A percentile compares a stretch with the other conserved stretches of the same genome.
These are phyloP conservation scores for Apis cerana DNA, from an alignment of 1,140 invertebrate species.

Conservation along the genomic window DNA sequence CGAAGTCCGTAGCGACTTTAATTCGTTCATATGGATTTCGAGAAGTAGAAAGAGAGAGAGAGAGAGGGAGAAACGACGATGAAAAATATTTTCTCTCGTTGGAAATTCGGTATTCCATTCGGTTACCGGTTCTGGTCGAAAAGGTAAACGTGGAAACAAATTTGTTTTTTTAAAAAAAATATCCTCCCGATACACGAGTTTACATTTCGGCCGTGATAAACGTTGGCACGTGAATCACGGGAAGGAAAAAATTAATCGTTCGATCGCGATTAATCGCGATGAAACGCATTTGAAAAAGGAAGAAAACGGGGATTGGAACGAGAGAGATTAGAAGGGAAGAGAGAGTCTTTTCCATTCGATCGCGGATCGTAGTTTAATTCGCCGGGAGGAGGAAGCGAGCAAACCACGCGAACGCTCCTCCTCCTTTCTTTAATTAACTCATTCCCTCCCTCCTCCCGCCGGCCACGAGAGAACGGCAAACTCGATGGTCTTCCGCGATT, in stretches of 20 bases:
- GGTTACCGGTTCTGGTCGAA: background rate
- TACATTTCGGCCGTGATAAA: background rate
- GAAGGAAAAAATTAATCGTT: conserved; percentile 12
- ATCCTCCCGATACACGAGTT: background rate
- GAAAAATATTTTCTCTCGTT: background rate
- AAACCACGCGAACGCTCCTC: background rate
- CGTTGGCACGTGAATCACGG: background rate
- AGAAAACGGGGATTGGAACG: background rate
- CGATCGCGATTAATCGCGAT: conserved; percentile 3
- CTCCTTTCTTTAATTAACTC: conserved; percentile 42
- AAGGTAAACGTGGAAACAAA: background rate
- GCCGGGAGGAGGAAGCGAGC: conserved; percentile 13
- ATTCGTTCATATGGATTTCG: background rate
- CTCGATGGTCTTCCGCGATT: conserved; percentile 25
- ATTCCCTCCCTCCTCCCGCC: background rate
- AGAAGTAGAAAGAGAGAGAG: background rate
- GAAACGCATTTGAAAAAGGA: background rate
- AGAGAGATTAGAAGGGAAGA: background rate
- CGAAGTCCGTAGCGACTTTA: background rate
- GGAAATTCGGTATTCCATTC: too few species aligned
- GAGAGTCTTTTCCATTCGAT: background rate
- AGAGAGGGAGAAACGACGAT: background rate
- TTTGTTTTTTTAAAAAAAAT: background rate
- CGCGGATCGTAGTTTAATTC: conserved; percentile 29
- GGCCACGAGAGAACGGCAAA: background rate